Evolutionary conservation across 2,113 vertebrate genomes (phyloP), one percentile per base, ranked within the genome.

Genomic region (Chlorodrepanis virens): DNA sequence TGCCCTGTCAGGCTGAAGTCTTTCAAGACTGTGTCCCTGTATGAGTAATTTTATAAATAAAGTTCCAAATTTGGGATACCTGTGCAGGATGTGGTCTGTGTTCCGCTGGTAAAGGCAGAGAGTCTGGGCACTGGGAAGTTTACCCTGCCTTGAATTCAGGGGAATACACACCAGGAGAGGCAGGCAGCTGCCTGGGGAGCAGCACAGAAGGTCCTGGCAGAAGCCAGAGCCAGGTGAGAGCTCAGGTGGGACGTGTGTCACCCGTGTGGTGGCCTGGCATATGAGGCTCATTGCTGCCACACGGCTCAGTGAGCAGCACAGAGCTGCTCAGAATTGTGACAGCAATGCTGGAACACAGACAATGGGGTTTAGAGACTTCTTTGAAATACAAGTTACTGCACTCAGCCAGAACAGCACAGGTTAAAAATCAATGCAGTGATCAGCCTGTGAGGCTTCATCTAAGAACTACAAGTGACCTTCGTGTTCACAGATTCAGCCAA

Each of bases 21-120:
- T 59, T 83, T 80, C 83, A 74, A 90, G 95, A 68, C 86, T 22
- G 6, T 5, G 25, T 53, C 83, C 71, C 59, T 97, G 90, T 97
- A 44, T 16, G 31, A 94, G 54, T 83, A 37, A 53, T 95, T 96
- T 96, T 92, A 93, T 92, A 96, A 97, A 96, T 96, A 96, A 97
- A 97, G 63, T 22, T 68, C 61, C 80, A 57, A 14, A 56, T 94
- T 81, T 82, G 90, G 84, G 80, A 60, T 89, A 45, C 76, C 72
- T 49, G 88, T 78, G 85, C 24, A n/a, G 49, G 69, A 13, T 42
- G 77, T 93, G 80, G 27, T 95, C 37, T 96, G 90, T 95, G 85
- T 29, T 56, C 35, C 29, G 35, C 19, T 37, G 90, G 63, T 47
- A 59, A n/a, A 61, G 65, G 25, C 1, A 22, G 70, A 31, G 29